phyloP scores from a whole-genome alignment of 2,888 invertebrate species.

The Axea sp. region DNA sequence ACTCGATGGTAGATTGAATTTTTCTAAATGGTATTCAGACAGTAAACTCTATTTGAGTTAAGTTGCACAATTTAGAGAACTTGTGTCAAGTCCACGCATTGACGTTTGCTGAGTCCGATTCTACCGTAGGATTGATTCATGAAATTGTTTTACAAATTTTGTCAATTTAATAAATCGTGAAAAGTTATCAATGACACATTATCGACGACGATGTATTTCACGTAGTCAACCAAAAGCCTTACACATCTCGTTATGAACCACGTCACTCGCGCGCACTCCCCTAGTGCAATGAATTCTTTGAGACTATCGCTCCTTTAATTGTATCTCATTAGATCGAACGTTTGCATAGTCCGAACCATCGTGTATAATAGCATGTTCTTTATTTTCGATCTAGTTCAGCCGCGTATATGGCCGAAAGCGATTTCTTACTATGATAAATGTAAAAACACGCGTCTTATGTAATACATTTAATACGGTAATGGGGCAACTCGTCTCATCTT shows the following conservation, averaged over 20 bases:
- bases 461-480: constrained; percentile 17
- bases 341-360: constrained; percentile 52
- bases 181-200: constrained; percentile 28
- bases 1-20: no score
- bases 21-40: no score
- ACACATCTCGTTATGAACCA: constrained; percentile 39
- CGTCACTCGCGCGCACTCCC: constrained; percentile 30
- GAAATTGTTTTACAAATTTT: no score
- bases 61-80: no score
- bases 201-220: constrained; percentile 21
- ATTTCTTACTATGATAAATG: constrained; percentile 41
- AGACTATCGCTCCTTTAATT: constrained; percentile 59
- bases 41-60: no score
- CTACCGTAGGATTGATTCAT: no score
- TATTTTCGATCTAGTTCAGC: constrained; percentile 47
- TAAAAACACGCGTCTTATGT: constrained; percentile 22
- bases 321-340: constrained; percentile 62
- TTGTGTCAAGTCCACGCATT: no score
- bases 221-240: constrained; percentile 1
- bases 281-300: constrained; percentile 46
- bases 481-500: constrained; percentile 7
- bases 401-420: constrained; percentile 7
- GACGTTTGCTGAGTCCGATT: no score
- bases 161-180: constrained; percentile 9
- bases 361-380: constrained; percentile 50